A percentile compares a stretch with the other conserved stretches of the same genome.
Evolutionary conservation across 2,888 invertebrate genomes (phyloP).

Genomic region (Conops quadrifasciatus): DNA sequence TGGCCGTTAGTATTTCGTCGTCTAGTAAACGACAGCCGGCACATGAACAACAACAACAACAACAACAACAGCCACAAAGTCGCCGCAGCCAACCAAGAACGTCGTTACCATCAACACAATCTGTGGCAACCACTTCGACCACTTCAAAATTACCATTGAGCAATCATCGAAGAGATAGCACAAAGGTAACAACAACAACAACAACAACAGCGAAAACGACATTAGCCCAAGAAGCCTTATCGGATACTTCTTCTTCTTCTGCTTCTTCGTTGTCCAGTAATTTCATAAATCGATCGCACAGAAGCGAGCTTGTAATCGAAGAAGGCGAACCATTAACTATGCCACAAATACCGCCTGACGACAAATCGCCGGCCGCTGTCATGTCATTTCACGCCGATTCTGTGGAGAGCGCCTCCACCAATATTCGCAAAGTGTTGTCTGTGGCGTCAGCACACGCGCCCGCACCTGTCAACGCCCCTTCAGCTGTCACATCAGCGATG

Average conservation of each 20-base stretch:
- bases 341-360: constrained; percentile 26
- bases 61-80: constrained; percentile 20
- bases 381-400: constrained; percentile 48
- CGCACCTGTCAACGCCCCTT: constrained; percentile 41
- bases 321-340: constrained; percentile 68
- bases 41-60: constrained; percentile 34
- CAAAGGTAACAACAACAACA: constrained; percentile 31
- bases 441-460: constrained; percentile 64
- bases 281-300: constrained; percentile 67
- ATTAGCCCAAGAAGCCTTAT: constrained; percentile 32
- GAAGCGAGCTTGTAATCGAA: constrained; percentile 70
- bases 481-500: constrained; percentile 52
- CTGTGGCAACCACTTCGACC: background rate
- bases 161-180: constrained; percentile 23
- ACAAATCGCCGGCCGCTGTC: background rate
- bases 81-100: constrained; percentile 31
- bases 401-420: constrained; percentile 59
- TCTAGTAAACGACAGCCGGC: constrained; percentile 47
- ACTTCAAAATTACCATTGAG: constrained; percentile 24
- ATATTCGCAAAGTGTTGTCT: constrained; percentile 61
- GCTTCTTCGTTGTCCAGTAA: too few relatives aligned
- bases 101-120: constrained; percentile 21
- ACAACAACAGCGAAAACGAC: constrained; percentile 35
- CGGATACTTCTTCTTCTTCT: constrained; percentile 31
- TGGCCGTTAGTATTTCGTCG: constrained; percentile 68